Evolutionary conservation across 1,140 invertebrate genomes (phyloP).

Genomic region (Drosophila pachea): DNA sequence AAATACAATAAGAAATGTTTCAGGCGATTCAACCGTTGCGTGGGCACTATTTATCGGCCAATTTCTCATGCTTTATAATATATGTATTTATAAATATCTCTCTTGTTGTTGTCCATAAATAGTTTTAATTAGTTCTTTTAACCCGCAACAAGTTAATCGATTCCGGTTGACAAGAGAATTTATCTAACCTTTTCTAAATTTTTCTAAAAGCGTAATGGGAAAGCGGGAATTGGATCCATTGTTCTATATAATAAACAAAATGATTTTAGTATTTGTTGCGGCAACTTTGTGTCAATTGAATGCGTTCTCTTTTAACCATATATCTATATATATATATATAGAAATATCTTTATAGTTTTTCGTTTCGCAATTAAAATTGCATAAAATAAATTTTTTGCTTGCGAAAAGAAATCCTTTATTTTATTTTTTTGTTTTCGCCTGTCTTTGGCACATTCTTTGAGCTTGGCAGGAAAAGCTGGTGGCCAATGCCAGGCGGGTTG

Average conservation of each 20-base stretch:
- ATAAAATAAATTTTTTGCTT: neutral
- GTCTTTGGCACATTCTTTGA: slow-evolving; percentile 8
- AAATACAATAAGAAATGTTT: neutral
- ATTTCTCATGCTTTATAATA: slow-evolving; percentile 9
- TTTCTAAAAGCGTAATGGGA: neutral
- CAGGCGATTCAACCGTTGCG: slow-evolving; percentile 6
- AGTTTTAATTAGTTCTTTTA: slow-evolving; percentile 13
- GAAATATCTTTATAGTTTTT: neutral
- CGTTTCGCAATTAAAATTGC: neutral
- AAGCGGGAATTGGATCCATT: no score
- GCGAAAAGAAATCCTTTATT: slow-evolving; percentile 7
- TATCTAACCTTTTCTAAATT: slow-evolving; percentile 1
- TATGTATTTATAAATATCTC: neutral
- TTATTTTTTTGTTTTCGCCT: neutral
- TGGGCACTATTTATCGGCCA: slow-evolving; percentile 25
- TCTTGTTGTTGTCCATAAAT: slow-evolving; percentile 5
- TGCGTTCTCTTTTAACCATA: no score
- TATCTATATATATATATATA: neutral
- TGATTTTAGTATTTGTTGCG: no score
- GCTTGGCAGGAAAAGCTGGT: neutral
- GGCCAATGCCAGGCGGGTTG: neutral
- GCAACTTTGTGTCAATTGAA: neutral
- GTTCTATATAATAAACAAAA: no score
- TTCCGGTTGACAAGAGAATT: no score
- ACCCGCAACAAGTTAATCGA: neutral